Conservation (phyloP, 2,797 vertebrate species). For the Peromyscus nudipes region DNA sequence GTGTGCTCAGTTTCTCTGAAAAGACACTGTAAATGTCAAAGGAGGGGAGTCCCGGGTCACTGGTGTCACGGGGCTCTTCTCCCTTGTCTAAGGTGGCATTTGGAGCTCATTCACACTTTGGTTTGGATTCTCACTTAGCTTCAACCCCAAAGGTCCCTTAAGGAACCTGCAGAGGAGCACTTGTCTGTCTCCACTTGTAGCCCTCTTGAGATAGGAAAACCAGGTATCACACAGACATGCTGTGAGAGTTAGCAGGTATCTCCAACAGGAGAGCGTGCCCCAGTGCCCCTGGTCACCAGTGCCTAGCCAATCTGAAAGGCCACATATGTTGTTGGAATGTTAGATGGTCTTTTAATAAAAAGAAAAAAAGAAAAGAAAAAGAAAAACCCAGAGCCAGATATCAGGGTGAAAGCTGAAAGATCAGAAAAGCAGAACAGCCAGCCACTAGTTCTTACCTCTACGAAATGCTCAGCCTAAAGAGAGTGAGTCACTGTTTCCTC, state of each 20-base stretch:
- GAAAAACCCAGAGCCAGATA: no score
- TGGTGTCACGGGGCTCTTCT: neutral
- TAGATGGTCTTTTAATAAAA: no score
- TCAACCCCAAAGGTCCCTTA: no score
- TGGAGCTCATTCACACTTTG: neutral
- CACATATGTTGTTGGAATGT: no score
- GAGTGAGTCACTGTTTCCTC: no score
- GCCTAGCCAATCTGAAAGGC: neutral
- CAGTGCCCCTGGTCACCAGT: neutral
- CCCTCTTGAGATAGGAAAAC: neutral
- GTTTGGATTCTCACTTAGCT: no score
- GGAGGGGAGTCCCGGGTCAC: rapidly evolving
- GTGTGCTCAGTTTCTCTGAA: rapidly evolving
- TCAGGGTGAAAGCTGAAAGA: no score
- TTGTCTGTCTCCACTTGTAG: neutral
- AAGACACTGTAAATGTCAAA: neutral
- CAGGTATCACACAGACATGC: neutral
- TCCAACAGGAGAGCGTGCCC: rapidly evolving
- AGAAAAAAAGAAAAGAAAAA: no score
- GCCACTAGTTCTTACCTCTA: no score
- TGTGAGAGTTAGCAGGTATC: neutral
- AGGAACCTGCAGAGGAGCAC: rapidly evolving
- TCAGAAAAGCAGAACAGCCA: no score
- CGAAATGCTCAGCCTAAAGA: no score
- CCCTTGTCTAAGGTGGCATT: rapidly evolving